These are phyloP conservation scores for Anaspis maculata DNA, from an alignment of 2,888 invertebrate genomes.

Conservation along the genomic window DNA sequence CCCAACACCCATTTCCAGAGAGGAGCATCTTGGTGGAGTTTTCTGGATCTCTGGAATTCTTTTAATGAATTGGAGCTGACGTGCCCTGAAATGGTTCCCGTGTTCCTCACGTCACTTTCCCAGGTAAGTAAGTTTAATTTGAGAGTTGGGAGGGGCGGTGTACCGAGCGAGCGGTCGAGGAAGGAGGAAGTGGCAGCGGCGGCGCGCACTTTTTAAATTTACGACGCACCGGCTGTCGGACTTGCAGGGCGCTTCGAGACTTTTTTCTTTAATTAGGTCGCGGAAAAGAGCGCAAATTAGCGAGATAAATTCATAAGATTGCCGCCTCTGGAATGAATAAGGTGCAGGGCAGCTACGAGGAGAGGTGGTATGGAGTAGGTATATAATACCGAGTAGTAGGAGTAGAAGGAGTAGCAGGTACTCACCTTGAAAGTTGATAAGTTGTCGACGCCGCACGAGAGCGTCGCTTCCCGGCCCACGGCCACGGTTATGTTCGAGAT, in stretches of 20 bases:
- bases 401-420: too few relatives aligned
- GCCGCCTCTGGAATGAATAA: too few relatives aligned
- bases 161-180: too few relatives aligned
- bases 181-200: too few relatives aligned
- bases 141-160: too few relatives aligned
- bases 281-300: slow-evolving; percentile 15
- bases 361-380: too few relatives aligned
- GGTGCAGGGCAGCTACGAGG: too few relatives aligned
- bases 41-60: slow-evolving; percentile 18
- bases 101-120: slow-evolving; percentile 19
- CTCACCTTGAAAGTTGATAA: slow-evolving; percentile 73
- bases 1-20: too few relatives aligned
- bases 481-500: slow-evolving; percentile 77
- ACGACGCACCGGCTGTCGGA: slow-evolving; percentile 24
- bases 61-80: slow-evolving; percentile 25
- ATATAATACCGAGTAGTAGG: too few relatives aligned
- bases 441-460: slow-evolving; percentile 76
- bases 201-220: slow-evolving; percentile 30
- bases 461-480: slow-evolving; percentile 71
- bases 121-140: slow-evolving; percentile 36
- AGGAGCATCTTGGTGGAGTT: neutral
- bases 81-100: slow-evolving; percentile 18
- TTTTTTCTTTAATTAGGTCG: slow-evolving; percentile 19
- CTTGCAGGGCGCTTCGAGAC: too few relatives aligned
- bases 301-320: slow-evolving; percentile 19